A percentile compares a stretch with the other conserved stretches of the same genome.
Evolutionary conservation across 2,888 invertebrate genomes (phyloP).

Genomic region (Eumerus sabulonum): DNA sequence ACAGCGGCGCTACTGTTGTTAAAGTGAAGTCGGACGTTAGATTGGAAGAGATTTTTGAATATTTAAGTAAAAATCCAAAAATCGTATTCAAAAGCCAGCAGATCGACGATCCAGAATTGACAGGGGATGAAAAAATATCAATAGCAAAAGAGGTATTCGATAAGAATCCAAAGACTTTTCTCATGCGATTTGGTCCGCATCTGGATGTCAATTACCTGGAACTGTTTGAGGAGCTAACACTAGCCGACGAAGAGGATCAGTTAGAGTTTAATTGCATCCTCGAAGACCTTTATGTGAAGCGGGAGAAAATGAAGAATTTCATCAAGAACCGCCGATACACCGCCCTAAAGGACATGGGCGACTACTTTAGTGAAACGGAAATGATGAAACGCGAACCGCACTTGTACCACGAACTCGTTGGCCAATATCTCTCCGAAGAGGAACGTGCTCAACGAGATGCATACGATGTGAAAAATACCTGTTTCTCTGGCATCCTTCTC

Average conservation of each 20-base stretch:
- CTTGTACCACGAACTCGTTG: conserved; percentile 93
- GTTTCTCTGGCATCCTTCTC: conserved; percentile 88
- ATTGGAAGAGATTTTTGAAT: conserved; percentile 72
- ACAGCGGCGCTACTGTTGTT: conserved; percentile 17
- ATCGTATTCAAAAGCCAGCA: conserved; percentile 90
- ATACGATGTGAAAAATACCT: conserved; percentile 80
- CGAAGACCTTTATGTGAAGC: conserved; percentile 81
- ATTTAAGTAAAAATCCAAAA: conserved; percentile 72
- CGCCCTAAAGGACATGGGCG: conserved; percentile 84
- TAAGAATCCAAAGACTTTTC: conserved; percentile 85
- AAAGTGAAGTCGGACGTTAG: conserved; percentile 38
- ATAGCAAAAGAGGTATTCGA: conserved; percentile 84
- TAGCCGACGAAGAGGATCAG: conserved; percentile 73
- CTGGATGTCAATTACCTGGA: conserved; percentile 84
- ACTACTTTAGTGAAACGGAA: conserved; percentile 93
- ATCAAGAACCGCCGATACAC: conserved; percentile 90
- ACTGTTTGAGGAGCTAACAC: conserved; percentile 82
- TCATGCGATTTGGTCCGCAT: conserved; percentile 88
- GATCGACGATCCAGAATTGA: conserved; percentile 87
- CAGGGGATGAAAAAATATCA: conserved; percentile 83
- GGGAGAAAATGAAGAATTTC: conserved; percentile 80
- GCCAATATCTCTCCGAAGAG: conserved; percentile 89
- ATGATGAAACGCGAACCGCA: conserved; percentile 96
- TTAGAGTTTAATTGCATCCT: conserved; percentile 84
- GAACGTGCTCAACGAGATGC: conserved; percentile 85